Base-by-base conservation (phyloP, 2,888 invertebrate species). In the Nomada ferruginata region DNA sequence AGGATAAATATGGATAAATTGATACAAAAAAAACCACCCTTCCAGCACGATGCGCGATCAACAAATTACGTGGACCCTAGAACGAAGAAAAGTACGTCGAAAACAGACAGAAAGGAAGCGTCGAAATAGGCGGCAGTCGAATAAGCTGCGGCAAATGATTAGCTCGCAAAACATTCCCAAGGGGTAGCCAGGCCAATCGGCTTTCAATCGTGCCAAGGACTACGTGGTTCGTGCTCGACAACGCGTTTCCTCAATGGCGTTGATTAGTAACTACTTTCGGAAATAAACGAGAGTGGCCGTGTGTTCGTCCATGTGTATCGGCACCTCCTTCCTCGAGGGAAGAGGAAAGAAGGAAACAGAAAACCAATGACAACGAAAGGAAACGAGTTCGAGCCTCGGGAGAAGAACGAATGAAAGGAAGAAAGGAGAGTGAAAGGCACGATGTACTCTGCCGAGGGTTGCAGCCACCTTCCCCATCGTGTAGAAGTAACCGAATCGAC, bases 231-330 rank as follows among this genome's bases (percentile, higher is more conserved):
- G 52, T 61, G 59, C 36, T 69, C 57, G n/a, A 23, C 57, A 20
- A 65, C 66, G 65, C 60, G 76, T 80, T 75, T 68, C 68, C 66
- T 86, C 84, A 89, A 89, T 89, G 83, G 82, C 88, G 82, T 88
- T 89, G 88, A 89, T 89, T 87, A 84, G 86, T 89, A 85, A 88
- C 80, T 81, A 78, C 80, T 72, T 69, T 72, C 60, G 53, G 80
- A 87, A 88, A 85, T 87, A 85, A 87, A 87, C 77, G 79, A 82
- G 57, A 66, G 55, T n/a, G 36, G 70, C 52, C 20, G 23, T 15
- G 65, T 23, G 11, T 36, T 2, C 11, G 29, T n/a, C 42, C 18
- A 65, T 63, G 79, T 69, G 68, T 53, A 59, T 52, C 68, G 71
- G 44, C n/a, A 55, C 29, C 15, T 9, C 23, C 23, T 44, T 66